Evolutionary conservation across 2,113 vertebrate genomes (phyloP).

Genomic region (Marcusenius ussheri): DNA sequence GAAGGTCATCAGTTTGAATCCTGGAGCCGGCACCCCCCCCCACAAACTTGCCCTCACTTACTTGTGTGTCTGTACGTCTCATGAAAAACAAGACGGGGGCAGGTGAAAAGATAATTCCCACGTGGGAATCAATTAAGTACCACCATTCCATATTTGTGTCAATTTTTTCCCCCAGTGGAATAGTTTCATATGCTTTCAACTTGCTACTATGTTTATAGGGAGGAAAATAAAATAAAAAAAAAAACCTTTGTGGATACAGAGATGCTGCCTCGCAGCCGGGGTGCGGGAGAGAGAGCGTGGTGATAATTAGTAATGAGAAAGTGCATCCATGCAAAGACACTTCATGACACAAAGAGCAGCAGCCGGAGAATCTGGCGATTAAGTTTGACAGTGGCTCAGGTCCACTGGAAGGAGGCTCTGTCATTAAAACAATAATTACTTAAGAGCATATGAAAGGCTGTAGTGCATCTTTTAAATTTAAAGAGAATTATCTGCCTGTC

Average conservation of each 20-base stretch:
- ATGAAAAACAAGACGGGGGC: background rate
- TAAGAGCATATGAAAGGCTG: background rate
- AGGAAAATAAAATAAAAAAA: background rate
- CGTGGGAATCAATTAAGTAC: background rate
- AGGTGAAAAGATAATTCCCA: background rate
- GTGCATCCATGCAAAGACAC: background rate
- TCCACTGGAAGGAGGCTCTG: background rate
- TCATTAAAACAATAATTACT: slow-evolving; percentile 8
- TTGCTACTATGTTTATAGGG: background rate
- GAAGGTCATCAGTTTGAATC: background rate
- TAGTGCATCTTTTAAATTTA: background rate
- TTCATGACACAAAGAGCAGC: background rate
- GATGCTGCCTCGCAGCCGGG: background rate
- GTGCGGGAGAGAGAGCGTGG: background rate
- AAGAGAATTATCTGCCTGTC: background rate
- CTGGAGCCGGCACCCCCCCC: background rate
- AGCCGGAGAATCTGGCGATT: background rate
- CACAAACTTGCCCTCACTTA: background rate
- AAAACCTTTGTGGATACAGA: background rate
- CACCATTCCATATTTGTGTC: background rate
- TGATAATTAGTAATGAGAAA: slow-evolving; percentile 1
- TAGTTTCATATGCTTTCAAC: background rate
- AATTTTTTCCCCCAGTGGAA: background rate
- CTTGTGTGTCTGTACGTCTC: background rate
- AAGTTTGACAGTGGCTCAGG: background rate